Conservation (phyloP, 2,113 vertebrate species). For the Pipra filicauda region DNA sequence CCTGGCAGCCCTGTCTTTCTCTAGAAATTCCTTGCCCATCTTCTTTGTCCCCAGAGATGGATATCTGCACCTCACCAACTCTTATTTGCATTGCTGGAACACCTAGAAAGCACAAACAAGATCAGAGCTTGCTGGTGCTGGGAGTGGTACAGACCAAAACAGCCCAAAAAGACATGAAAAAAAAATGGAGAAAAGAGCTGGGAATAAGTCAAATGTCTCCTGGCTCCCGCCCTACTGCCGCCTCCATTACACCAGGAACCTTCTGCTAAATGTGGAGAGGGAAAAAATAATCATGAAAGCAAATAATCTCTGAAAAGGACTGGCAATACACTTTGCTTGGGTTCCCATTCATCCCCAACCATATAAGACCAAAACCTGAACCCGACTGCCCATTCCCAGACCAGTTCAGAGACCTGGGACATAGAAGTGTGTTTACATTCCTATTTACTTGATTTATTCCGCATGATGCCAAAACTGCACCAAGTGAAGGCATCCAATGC, state of each 20-base stretch:
- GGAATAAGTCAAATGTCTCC: not conserved
- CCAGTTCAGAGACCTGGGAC: not conserved
- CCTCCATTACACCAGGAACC: not conserved
- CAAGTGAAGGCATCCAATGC: not conserved
- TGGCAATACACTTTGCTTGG: not conserved
- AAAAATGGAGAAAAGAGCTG: not conserved
- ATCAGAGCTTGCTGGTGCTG: not conserved
- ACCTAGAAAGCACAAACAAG: constrained; percentile 6
- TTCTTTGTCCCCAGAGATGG: constrained; percentile 10
- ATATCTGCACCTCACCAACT: not conserved
- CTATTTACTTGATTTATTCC: not conserved
- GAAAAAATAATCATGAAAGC: not conserved
- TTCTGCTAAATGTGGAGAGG: not conserved
- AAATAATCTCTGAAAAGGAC: not conserved
- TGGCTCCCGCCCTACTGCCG: not conserved
- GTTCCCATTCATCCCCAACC: not conserved
- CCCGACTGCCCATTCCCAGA: not conserved
- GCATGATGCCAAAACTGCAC: not conserved
- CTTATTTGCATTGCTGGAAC: constrained; percentile 29
- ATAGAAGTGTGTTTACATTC: constrained; percentile 13
- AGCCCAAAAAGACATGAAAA: not conserved
- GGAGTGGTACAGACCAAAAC: not conserved
- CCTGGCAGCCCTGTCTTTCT: not conserved
- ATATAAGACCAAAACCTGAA: constrained; percentile 41
- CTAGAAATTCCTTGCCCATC: not conserved